These are phyloP conservation scores for Drosophila trapezifrons DNA, from an alignment of 1,140 invertebrate genomes.

Conservation along the genomic window DNA sequence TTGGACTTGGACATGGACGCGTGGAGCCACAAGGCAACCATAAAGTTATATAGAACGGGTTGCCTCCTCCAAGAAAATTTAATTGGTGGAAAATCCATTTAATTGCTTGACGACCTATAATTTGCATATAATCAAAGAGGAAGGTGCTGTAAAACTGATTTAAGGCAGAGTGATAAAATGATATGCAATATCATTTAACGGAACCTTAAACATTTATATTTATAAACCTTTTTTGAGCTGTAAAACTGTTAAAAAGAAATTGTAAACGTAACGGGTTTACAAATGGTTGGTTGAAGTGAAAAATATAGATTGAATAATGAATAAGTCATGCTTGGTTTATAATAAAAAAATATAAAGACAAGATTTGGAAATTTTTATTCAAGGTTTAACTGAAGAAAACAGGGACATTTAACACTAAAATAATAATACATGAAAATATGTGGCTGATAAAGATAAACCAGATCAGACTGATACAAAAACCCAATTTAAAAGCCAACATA, in stretches of 20 bases:
- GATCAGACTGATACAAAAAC: background rate
- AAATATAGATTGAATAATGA: background rate
- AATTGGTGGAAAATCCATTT: slow-evolving; percentile 14
- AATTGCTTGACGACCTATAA: slow-evolving; percentile 8
- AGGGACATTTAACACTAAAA: background rate
- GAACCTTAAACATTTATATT: background rate
- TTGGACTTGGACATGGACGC: slow-evolving; percentile 13
- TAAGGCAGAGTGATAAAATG: background rate
- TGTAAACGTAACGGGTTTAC: background rate
- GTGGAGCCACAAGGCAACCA: slow-evolving; percentile 4
- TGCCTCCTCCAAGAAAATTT: slow-evolving; percentile 6
- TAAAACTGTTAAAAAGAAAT: background rate
- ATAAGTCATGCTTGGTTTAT: background rate
- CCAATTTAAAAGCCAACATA: background rate
- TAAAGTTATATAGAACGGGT: slow-evolving; percentile 22
- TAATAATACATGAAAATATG: background rate
- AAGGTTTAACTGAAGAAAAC: background rate
- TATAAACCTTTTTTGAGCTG: no score
- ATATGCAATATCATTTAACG: slow-evolving; percentile 6
- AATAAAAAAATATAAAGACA: background rate
- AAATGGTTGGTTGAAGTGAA: background rate
- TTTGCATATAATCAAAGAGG: background rate
- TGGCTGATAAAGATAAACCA: background rate
- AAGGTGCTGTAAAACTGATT: background rate
- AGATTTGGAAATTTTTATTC: background rate